Evolutionary conservation across 2,888 invertebrate genomes (phyloP).

Genomic region (Eugnorisma glareosa): DNA sequence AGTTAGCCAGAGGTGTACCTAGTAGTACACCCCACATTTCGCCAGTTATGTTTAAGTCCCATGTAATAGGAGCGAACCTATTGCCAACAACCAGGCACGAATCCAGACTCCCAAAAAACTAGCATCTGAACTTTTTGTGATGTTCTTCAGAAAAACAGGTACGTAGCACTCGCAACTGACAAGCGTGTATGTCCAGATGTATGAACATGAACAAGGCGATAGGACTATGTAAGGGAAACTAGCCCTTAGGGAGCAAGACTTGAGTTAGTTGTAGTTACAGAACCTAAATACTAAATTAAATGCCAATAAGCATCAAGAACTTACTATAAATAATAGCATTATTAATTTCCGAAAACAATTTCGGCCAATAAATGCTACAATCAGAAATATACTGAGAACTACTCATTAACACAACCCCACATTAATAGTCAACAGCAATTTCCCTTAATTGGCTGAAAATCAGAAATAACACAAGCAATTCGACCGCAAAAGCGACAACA

Average conservation of each 20-base stretch:
- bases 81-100: too few relatives aligned
- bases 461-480: conserved; percentile 26
- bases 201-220: neutral
- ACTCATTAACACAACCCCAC: neutral
- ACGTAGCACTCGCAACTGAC: neutral
- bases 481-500: conserved; percentile 21
- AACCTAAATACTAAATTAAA: neutral
- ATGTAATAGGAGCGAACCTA: too few relatives aligned
- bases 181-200: neutral
- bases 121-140: neutral
- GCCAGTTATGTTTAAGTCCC: too few relatives aligned
- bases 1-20: neutral
- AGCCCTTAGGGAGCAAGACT: neutral
- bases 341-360: neutral
- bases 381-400: conserved; percentile 1
- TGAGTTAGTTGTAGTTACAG: neutral
- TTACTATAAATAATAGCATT: neutral
- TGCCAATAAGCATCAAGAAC: neutral
- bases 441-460: conserved; percentile 37
- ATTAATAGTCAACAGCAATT: conserved; percentile 14
- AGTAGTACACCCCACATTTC: too few relatives aligned
- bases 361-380: neutral
- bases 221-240: neutral
- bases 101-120: neutral
- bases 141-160: neutral